Conservation (phyloP, 2,888 invertebrate genomes). For the Ctenicera cuprea region DNA sequence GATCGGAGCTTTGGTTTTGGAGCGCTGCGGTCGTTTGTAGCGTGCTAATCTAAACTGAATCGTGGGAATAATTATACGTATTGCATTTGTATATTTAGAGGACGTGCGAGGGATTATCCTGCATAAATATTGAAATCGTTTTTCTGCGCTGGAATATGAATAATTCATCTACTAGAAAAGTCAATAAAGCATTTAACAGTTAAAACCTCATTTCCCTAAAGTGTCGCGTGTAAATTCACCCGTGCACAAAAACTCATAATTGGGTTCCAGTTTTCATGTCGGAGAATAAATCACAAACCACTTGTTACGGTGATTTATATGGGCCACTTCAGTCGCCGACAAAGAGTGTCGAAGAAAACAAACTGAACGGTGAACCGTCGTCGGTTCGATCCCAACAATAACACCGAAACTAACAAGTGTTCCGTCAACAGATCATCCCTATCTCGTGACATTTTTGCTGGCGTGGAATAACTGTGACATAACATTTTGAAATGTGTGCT, state of each 20-base stretch:
- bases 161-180: constrained; percentile 39
- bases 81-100: constrained; percentile 15
- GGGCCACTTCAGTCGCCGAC: constrained; percentile 55
- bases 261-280: constrained; percentile 54
- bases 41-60: constrained; percentile 15
- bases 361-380: constrained; percentile 37
- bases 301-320: constrained; percentile 64
- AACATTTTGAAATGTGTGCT: constrained; percentile 43
- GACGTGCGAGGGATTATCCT: constrained; percentile 8
- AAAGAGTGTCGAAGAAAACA: constrained; percentile 51
- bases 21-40: background rate
- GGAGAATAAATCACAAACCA: constrained; percentile 61
- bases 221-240: constrained; percentile 44
- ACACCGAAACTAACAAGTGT: constrained; percentile 31
- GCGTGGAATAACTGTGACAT: constrained; percentile 36
- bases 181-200: constrained; percentile 44
- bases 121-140: constrained; percentile 28
- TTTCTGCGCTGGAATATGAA: constrained; percentile 28
- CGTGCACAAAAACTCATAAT: constrained; percentile 52
- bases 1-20: background rate
- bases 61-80: background rate
- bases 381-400: constrained; percentile 38
- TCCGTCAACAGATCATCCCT: constrained; percentile 35
- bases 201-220: constrained; percentile 44
- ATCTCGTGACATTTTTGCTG: constrained; percentile 33